Evolutionary conservation across 2,797 vertebrate genomes (phyloP), one percentile per base, ranked within the genome.

Genomic region (Esox masquinongy): DNA sequence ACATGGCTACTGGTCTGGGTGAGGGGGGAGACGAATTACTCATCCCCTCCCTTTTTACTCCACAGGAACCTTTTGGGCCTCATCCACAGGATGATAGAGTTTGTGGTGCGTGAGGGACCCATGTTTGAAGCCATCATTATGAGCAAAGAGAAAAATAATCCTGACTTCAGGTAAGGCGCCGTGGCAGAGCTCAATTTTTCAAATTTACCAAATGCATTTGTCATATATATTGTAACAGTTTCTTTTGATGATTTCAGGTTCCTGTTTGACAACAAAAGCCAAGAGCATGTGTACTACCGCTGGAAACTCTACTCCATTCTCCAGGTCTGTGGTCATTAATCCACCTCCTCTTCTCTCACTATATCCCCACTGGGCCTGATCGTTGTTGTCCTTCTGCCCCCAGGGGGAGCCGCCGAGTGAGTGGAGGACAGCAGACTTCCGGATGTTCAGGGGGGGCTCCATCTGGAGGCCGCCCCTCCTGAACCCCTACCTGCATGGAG

Each of bases 61-160:
- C 43, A 50, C 90, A 95, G 95, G 90, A 94, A 92, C 87, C 87
- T 95, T 63, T 89, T 95, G 83, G 92, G 94, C 83, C 89, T 93
- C 69, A 95, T 95, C 77, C 95, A 95, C 90, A 93, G 95, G 83
- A 95, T 94, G 94, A 91, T 95, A 82, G 95, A 95, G 92, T 95
- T 95, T 93, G 95, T 95, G 89, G 95, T 95, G 87, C 92, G 95
- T 86, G 95, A 95, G 86, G 95, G 95, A 68, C 94, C 94, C 5
- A 88, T 95, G 86, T 95, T 95, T 85, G 95, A 95, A 90, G 95
- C 95, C 81, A 91, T 95, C 69, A 95, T 95, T 75, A 95, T 95
- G 95, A 94, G 87, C 87, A 93, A 91, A 79, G 95, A 95, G 84
- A 94, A 93, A 83, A 94, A 86, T 84, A 95, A 95, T 77, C 90